Base-by-base conservation (phyloP, 2,888 invertebrate genomes). In the Pardosa pseudoannulata region DNA sequence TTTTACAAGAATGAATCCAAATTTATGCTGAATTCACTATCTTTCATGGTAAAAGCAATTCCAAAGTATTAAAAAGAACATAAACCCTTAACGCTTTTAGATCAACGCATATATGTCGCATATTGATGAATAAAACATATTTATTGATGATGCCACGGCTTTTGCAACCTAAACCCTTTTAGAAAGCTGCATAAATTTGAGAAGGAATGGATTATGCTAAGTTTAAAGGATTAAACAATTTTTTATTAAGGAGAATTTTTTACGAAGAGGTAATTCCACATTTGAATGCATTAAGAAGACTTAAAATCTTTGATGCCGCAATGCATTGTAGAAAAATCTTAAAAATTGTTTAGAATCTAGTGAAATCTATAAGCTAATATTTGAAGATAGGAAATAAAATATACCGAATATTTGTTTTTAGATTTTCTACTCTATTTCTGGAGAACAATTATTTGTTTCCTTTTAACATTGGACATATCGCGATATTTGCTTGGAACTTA, bases 51-150 rank as follows among this genome's bases (percentile, higher is more conserved):
- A 46, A 46, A 46, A 46, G 56, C 19, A 56, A 56, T 56, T 56
- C 23, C 3, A 56, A 23, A 19, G 16, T 2, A 23, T 23, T 56
- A 23, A 56, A 56, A 56, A 56, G 23, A 13, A 11, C 23, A 11
- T 56, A 56, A 56, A 56, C 1, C 23, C 23, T 23, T 23, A 56
- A 23, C 23, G 23, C 56, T 56, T 56, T 23, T 23, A 16, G 19
- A 56, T 56, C 23, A 11, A 56, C 5, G 23, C 23, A 23, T 56
- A 56, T 23, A 16, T 23, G 56, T 56, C 56, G 19, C 23, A 56
- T 56, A 46, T 56, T 56, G 56, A 56, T 56, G 56, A 56, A 56
- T 56, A 56, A 56, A 56, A 56, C 56, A 56, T 56, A 23, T 23
- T 56, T 56, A 56, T 56, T 56, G 56, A 56, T 23, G 23, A 56